These are phyloP conservation scores for Oscheius sp. DNA, from an alignment of 1,140 invertebrate species.

Conservation along the genomic window DNA sequence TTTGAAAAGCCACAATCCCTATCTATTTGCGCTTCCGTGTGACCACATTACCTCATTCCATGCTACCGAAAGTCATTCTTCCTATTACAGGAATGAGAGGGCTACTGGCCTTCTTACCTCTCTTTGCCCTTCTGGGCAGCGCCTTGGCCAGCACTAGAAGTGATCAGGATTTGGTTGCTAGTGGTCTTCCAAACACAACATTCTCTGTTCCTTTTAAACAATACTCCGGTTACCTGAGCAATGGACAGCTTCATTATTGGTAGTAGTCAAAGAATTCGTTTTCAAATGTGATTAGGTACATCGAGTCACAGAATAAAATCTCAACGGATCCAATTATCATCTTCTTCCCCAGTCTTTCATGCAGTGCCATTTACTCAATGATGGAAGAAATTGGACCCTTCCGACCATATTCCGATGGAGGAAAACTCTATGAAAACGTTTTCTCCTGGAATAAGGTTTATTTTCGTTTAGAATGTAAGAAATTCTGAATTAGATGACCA, in stretches of 20 bases:
- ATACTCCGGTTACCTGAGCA: constrained; percentile 42
- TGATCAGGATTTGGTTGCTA: too few species aligned
- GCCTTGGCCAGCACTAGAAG: too few species aligned
- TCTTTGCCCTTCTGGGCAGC: too few species aligned
- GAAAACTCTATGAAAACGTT: constrained; percentile 61
- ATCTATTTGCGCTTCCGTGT: too few species aligned
- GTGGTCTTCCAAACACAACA: neutral
- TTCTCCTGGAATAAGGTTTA: constrained; percentile 65
- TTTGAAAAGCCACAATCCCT: too few species aligned
- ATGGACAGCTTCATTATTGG: constrained; percentile 38
- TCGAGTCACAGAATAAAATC: constrained; percentile 63
- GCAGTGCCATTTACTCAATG: constrained; percentile 64
- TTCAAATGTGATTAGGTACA: constrained; percentile 61
- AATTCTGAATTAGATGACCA: constrained; percentile 70
- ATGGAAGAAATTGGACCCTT: constrained; percentile 66
- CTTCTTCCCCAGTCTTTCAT: constrained; percentile 67
- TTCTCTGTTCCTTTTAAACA: constrained; percentile 39
- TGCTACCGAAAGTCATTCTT: too few species aligned
- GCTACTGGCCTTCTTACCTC: too few species aligned
- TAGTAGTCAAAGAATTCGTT: neutral
- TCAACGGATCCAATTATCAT: constrained; percentile 63
- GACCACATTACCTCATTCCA: too few species aligned
- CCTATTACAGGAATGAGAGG: too few species aligned
- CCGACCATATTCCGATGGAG: constrained; percentile 51
- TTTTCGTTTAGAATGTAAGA: neutral